These are phyloP conservation scores for Falco novaeseelandiae DNA, from an alignment of 2,797 vertebrate species.

Conservation along the genomic window DNA sequence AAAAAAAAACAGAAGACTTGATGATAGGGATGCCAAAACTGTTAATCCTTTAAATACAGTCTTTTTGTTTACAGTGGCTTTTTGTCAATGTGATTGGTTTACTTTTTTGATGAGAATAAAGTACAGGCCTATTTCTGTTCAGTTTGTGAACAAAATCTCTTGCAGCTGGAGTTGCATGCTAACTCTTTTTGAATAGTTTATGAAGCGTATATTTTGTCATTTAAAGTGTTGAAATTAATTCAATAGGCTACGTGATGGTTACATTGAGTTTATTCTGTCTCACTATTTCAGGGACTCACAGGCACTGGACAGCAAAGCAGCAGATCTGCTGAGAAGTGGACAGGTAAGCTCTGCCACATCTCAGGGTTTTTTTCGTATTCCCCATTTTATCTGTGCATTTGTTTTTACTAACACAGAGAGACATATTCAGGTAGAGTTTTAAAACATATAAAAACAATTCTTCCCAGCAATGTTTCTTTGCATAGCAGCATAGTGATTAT, in stretches of 20 bases:
- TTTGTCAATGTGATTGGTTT: slow-evolving; percentile 94
- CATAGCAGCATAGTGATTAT: neutral
- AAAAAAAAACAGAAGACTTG: slow-evolving; percentile 69
- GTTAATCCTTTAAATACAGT: slow-evolving; percentile 81
- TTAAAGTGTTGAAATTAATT: slow-evolving; percentile 51
- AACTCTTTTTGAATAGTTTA: slow-evolving; percentile 61
- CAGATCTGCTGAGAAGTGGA: slow-evolving; percentile 33
- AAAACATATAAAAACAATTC: neutral
- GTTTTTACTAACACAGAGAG: neutral
- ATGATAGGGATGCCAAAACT: slow-evolving; percentile 82
- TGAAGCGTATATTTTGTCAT: slow-evolving; percentile 69
- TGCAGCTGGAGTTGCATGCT: slow-evolving; percentile 87
- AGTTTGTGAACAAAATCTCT: slow-evolving; percentile 74
- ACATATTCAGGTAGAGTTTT: neutral
- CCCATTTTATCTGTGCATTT: neutral
- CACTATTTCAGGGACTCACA: slow-evolving; percentile 74
- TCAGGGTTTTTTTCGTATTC: neutral
- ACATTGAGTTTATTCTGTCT: slow-evolving; percentile 78
- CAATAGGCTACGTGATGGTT: slow-evolving; percentile 24
- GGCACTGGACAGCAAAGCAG: slow-evolving; percentile 60
- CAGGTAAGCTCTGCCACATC: slow-evolving; percentile 71
- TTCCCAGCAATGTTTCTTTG: neutral
- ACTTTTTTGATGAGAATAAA: slow-evolving; percentile 98
- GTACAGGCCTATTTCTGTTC: slow-evolving; percentile 74
- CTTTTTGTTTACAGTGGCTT: slow-evolving; percentile 84